These are phyloP conservation scores for Typhlichthys eigenmanni DNA, from an alignment of 2,797 vertebrate genomes.

Conservation along the genomic window DNA sequence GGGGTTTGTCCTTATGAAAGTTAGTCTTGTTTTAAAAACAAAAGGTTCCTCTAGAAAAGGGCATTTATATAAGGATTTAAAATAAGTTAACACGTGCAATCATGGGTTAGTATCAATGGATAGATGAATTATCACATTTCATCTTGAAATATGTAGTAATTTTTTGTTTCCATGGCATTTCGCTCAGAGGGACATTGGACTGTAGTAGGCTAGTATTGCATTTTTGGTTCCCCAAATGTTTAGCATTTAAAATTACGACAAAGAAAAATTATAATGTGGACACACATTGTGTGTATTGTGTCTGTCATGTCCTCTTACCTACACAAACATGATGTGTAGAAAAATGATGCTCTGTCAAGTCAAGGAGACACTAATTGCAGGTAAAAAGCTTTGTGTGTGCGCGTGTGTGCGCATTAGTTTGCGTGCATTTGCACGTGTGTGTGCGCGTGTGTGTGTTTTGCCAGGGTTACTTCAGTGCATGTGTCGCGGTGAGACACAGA, in stretches of 20 bases:
- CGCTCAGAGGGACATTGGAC: constrained; percentile 19
- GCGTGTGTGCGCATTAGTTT: background rate
- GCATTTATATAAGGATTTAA: no score
- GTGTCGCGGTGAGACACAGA: constrained; percentile 12
- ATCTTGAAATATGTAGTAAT: constrained; percentile 28
- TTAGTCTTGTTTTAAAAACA: background rate
- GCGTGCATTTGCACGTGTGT: background rate
- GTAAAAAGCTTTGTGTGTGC: constrained; percentile 15
- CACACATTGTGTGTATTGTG: background rate
- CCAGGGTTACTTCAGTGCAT: background rate
- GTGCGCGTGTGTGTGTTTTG: background rate
- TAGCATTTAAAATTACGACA: background rate
- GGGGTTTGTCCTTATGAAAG: no score
- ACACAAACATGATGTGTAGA: constrained; percentile 15
- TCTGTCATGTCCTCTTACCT: background rate
- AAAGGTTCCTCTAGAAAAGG: constrained; percentile 14
- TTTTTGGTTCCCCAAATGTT: no score
- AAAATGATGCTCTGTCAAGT: constrained; percentile 23
- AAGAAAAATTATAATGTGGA: background rate
- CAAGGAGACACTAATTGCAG: constrained; percentile 34
- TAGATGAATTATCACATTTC: no score
- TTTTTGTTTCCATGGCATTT: constrained; percentile 53
- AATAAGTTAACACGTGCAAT: no score
- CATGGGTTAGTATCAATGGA: no score
- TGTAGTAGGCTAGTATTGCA: no score